Evolutionary conservation across 1,140 invertebrate species (phyloP).

Genomic region (Drosophila bocki): DNA sequence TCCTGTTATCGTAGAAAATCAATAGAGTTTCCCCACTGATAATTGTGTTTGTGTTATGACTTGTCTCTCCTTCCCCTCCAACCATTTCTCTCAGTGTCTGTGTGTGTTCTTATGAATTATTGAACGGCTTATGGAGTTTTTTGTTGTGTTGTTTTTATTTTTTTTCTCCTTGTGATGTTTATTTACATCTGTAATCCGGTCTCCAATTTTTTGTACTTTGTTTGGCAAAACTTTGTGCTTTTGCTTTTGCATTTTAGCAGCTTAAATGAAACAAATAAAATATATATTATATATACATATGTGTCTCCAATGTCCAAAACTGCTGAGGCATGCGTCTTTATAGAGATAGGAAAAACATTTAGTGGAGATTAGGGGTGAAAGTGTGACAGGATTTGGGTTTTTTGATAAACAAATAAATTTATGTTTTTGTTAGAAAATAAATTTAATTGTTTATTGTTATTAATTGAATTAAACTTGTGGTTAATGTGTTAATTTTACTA

Average conservation of each 20-base stretch:
- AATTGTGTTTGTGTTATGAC: conserved; percentile 45
- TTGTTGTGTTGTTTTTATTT: conserved; percentile 13
- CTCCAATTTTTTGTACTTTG: conserved; percentile 17
- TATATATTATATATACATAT: background rate
- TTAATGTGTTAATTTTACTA: background rate
- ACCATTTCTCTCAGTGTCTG: conserved; percentile 13
- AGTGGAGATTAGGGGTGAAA: background rate
- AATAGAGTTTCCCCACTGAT: conserved; percentile 62
- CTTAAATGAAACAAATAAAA: background rate
- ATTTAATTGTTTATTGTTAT: background rate
- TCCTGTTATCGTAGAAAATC: conserved; percentile 61
- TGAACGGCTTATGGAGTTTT: conserved; percentile 59
- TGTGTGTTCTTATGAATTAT: conserved; percentile 64
- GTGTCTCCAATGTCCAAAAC: background rate
- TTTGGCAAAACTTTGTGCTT: conserved; percentile 27
- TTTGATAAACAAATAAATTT: background rate
- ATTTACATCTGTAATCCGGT: conserved; percentile 59
- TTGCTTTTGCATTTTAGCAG: conserved; percentile 14
- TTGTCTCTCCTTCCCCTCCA: conserved; percentile 5
- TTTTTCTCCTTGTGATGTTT: conserved; percentile 36
- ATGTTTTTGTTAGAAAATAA: background rate
- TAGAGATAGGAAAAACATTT: background rate
- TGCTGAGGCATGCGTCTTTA: background rate
- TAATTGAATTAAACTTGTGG: background rate
- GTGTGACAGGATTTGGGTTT: background rate